A percentile compares a stretch with the other conserved stretches of the same genome.
phyloP scores from a whole-genome alignment of 2,797 vertebrate genomes.

The Mastacembelus armatus region DNA sequence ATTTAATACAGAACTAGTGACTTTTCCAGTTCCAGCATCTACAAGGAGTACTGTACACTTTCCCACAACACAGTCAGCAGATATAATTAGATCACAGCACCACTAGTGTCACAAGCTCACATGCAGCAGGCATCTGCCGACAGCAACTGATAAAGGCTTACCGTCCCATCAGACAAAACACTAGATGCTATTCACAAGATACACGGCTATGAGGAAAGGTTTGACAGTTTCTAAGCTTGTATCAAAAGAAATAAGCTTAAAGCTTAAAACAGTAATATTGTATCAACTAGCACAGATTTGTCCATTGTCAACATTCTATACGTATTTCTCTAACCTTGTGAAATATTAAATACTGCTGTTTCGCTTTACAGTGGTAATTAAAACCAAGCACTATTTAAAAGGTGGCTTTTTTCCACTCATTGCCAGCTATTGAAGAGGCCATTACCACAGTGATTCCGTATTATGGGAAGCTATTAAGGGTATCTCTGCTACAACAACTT shows the following conservation, averaged over 20 bases:
- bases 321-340: constrained; percentile 34
- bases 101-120: constrained; percentile 75
- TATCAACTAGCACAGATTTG: constrained; percentile 23
- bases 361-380: constrained; percentile 60
- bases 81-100: constrained; percentile 79
- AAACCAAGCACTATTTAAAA: constrained; percentile 57
- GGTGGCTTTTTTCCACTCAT: constrained; percentile 50
- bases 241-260: no score
- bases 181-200: constrained; percentile 47
- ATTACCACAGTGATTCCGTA: constrained; percentile 68
- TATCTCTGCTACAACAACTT: constrained; percentile 59
- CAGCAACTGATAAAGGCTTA: constrained; percentile 65
- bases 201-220: constrained; percentile 35
- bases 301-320: constrained; percentile 10
- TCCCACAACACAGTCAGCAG: constrained; percentile 41
- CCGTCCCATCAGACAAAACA: constrained; percentile 61
- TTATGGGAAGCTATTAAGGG: constrained; percentile 59
- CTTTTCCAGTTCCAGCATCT: constrained; percentile 18
- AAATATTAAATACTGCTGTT: constrained; percentile 42
- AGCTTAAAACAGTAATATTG: no score
- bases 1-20: constrained; percentile 21
- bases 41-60: constrained; percentile 27
- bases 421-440: constrained; percentile 55
- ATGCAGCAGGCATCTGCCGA: constrained; percentile 70
- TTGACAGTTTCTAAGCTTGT: no score